Base-by-base conservation (phyloP, 2,797 vertebrate genomes). In the Thripadectes ignobilis region DNA sequence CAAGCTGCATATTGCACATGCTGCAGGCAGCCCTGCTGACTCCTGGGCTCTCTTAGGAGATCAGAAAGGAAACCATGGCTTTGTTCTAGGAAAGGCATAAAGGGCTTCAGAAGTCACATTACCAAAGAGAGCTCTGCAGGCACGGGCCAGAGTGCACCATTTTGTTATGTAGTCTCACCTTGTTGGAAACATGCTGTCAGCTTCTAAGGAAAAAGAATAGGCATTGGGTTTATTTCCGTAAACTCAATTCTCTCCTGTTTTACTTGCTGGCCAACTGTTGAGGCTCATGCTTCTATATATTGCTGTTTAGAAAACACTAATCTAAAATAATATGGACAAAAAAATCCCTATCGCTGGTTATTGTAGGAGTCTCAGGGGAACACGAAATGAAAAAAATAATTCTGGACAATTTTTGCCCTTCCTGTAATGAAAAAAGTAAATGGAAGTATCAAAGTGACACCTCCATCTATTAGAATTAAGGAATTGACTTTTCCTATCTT, bases 51-150 rank as follows among this genome's bases (percentile, higher is more conserved):
- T 89, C 91, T 58, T 29, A 34, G 72, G 89, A 94, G 79, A 96
- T 94, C 88, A 93, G 85, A 94, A 76, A 62, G 59, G 77, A 93
- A 95, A 71, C 58, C 62, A 86, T 0, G 0, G 76, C 94, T 97
- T 95, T 96, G 92, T 93, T 97, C 92, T 67, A 68, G 74, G 58
- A 68, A 83, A 91, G 51, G 58, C 51, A 62, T 12, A 65, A 91
- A 88, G 51, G 69, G 32, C 45, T 88, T 92, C 69, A 92, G 87
- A 93, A 92, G 85, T 58, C 85, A 59, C 72, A 62, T 74, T 72
- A 89, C 85, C 87, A 92, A 92, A 96, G 91, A 96, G 91, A 68
- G 72, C 85, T 96, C 95, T 72, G 88, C 87, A 76, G 79, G 92
- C 88, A 84, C 0, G 0, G 82, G 91, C 92, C 89, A 94, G 82